Base-by-base conservation (phyloP, 2,797 vertebrate species). In the Dendrocincla tyrannina region DNA sequence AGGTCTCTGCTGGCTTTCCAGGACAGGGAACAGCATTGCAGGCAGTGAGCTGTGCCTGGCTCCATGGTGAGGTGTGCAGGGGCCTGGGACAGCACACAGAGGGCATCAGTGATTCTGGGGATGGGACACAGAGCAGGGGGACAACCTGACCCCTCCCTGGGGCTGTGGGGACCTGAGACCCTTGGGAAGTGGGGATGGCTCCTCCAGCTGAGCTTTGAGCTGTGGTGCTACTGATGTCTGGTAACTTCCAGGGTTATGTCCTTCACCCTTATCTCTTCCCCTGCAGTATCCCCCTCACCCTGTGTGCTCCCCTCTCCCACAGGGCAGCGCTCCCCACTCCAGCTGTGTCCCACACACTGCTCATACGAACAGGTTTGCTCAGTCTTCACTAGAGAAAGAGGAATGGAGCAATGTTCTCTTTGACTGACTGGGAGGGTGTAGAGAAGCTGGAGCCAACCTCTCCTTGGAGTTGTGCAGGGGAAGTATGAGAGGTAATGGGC, bases 331-430 rank as follows among this genome's bases (percentile, higher is more conserved):
- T 23, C 19, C 39, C 39, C 13, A 10, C 37, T 68, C 68, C 30
- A 30, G 27, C 53, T 0, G 0, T 20, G 46, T 8, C 76, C 50
- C 70, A 32, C 15, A 28, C 14, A 3, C 27, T 44, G 60, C 47
- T 84, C 25, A 7, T 32, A n/a, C 13, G 27, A 42, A 9, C 1
- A 5, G 28, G 11, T 52, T 35, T 39, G 47, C 24, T 42, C 66
- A 41, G 14, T 2, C 41, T 27, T 46, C 67, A 46, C n/a, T 27
- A 42, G 23, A 46, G 32, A 39, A 68, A 44, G 35, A n/a, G 62
- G 68, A 46, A 50, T 30, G 41, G 27, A 73, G 35, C 4, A 24
- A 24, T 19, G 41, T 32, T 56, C 35, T 32, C 25, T 60, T 66
- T 52, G 42, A n/a, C 41, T 33, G 3, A 9, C 24, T 25, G 11